Conservation (phyloP, 2,113 vertebrate genomes). For the Psephotus haematonotus region DNA sequence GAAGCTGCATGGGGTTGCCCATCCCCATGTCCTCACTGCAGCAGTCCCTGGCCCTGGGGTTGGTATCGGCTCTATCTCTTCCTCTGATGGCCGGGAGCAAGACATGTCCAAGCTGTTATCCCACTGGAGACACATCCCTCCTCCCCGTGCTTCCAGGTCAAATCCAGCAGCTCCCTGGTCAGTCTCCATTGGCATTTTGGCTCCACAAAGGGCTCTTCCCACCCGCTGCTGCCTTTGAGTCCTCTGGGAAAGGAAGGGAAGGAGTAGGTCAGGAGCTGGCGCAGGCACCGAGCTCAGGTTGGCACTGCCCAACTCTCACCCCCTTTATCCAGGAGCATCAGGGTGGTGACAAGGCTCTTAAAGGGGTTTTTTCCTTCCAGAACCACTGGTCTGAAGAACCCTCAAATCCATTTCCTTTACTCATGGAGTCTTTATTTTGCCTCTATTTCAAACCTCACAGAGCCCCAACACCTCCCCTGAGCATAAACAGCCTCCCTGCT, state of each 20-base stretch:
- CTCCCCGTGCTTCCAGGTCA: accelerated
- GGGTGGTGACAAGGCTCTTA: accelerated
- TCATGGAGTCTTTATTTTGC: too few relatives aligned
- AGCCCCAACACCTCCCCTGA: neutral
- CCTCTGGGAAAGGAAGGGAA: neutral
- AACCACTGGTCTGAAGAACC: neutral
- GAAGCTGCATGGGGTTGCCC: accelerated
- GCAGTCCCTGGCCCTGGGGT: neutral
- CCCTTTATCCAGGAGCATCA: neutral
- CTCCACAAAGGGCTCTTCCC: neutral
- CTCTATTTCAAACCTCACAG: neutral
- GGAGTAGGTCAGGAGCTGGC: neutral
- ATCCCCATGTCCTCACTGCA: accelerated
- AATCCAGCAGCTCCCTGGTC: neutral
- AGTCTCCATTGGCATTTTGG: accelerated
- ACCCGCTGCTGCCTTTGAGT: neutral
- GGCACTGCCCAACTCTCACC: neutral
- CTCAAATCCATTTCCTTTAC: neutral
- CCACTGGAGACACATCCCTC: neutral
- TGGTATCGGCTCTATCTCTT: neutral
- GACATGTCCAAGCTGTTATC: accelerated
- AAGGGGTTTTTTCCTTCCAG: neutral
- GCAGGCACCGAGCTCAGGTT: accelerated
- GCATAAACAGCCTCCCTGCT: neutral
- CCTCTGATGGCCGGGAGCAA: neutral